These are phyloP conservation scores for Xiphydria camelus DNA, from an alignment of 2,888 invertebrate species.

Conservation along the genomic window DNA sequence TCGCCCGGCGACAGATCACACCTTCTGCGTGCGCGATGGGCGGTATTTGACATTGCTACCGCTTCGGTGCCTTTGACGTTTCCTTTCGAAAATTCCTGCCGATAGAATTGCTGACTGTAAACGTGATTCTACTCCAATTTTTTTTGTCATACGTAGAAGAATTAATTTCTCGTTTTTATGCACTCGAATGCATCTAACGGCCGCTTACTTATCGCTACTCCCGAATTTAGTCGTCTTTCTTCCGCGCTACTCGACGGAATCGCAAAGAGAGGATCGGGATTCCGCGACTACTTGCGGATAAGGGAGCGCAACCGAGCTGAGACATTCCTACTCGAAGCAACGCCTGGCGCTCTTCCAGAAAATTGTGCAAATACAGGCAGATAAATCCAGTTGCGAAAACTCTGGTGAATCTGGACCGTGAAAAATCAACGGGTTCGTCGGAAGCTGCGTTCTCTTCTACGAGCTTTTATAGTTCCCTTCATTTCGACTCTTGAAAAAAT, in stretches of 20 bases:
- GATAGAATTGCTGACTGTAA: neutral
- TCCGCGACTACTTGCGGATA: no score
- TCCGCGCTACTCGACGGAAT: slow-evolving; percentile 14
- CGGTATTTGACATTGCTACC: slow-evolving; percentile 2
- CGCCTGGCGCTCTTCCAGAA: slow-evolving; percentile 40
- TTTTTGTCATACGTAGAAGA: no score
- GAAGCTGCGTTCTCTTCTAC: no score
- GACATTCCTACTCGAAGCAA: slow-evolving; percentile 7
- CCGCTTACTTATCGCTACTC: no score
- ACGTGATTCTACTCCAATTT: no score
- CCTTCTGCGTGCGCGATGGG: neutral
- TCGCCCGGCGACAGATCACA: neutral
- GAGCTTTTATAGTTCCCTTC: no score
- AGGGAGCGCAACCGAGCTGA: slow-evolving; percentile 12
- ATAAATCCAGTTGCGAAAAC: slow-evolving; percentile 38
- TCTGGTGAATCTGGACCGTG: slow-evolving; percentile 41
- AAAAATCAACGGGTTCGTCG: no score
- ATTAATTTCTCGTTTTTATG: no score
- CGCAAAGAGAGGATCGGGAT: slow-evolving; percentile 25
- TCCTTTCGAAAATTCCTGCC: neutral
- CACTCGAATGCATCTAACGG: no score
- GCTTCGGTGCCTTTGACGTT: neutral
- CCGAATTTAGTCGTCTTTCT: no score
- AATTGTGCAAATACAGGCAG: slow-evolving; percentile 42
- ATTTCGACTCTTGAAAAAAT: no score